Base-by-base conservation (phyloP, 2,888 invertebrate species). In the Xanthostigma xanthostigma region DNA sequence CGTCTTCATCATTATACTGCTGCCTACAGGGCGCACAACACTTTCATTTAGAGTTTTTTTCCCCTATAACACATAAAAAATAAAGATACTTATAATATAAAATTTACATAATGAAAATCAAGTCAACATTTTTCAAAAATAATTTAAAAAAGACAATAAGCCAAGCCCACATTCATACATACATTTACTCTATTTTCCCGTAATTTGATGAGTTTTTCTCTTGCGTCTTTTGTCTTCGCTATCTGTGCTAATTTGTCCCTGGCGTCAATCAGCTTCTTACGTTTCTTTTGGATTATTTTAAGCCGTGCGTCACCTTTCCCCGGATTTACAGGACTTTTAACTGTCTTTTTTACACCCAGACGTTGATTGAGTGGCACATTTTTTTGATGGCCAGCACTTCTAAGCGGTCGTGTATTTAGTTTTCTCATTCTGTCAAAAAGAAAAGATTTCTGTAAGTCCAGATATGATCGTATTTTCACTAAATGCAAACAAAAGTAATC, bases 201-300 rank as follows among this genome's bases (percentile, higher is more conserved):
- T 44, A 84, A 66, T 59, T 80, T 79, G 48, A 81, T 74, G 45
- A 89, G 64, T 62, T 83, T 81, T 45, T 79, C 67, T 41, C 88
- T 73, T 8, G 87, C 86, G 70, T 88, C 89, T 52, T 77, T 79
- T 9, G 69, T 75, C 59, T 84, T 82, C 0, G 85, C 84, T 56
- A 83, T 78, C 65, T 84, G 79, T 4, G 79, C 78, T 46, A 90
- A 68, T 58, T 85, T 83, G 56, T 90, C 89, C 51, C 89, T 71
- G 1, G 89, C 89, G 71, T 90, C 89, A 1, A 75, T 74, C 33
- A 89, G 78, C 59, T 80, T 81, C 44, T 74, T 76, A 44, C 87
- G 74, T 61, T 86, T 86, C 59, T 84, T 87, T 44, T 80, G 79
- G 54, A 87, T 81, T 39, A 89, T 83, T 66, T 81, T 84, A 55